These are phyloP conservation scores for Manis javanica DNA, from an alignment of 2,797 vertebrate species.

Conservation along the genomic window DNA sequence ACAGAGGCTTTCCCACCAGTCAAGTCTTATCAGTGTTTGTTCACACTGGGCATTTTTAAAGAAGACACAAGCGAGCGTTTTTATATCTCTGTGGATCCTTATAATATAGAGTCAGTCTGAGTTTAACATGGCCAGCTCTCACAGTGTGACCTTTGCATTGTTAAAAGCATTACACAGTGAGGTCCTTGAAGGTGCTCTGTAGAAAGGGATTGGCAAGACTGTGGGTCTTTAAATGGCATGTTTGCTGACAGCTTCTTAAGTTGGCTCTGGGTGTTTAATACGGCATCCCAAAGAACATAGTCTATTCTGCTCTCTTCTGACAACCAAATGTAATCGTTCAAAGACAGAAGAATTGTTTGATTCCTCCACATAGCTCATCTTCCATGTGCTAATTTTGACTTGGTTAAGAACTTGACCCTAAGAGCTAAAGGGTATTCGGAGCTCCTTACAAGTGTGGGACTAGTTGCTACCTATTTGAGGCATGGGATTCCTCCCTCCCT, in stretches of 20 bases:
- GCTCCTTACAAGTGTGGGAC: neutral
- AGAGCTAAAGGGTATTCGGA: neutral
- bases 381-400: constrained; percentile 37
- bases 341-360: neutral
- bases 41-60: neutral
- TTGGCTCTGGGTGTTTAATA: neutral
- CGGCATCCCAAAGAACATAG: neutral
- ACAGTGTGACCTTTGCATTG: neutral
- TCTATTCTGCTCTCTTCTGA: neutral
- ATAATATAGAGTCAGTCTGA: neutral
- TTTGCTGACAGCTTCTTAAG: neutral
- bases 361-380: neutral
- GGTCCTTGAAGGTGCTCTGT: neutral
- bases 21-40: neutral
- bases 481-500: neutral
- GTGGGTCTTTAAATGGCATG: neutral
- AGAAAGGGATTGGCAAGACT: neutral
- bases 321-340: neutral
- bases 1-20: neutral
- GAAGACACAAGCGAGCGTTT: neutral
- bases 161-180: neutral
- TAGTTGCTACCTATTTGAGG: neutral
- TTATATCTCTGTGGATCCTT: neutral
- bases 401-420: constrained; percentile 7
- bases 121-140: neutral